A percentile compares a stretch with the other conserved stretches of the same genome.
Evolutionary conservation across 1,140 invertebrate species (phyloP).

Genomic region (Drosophila varians): DNA sequence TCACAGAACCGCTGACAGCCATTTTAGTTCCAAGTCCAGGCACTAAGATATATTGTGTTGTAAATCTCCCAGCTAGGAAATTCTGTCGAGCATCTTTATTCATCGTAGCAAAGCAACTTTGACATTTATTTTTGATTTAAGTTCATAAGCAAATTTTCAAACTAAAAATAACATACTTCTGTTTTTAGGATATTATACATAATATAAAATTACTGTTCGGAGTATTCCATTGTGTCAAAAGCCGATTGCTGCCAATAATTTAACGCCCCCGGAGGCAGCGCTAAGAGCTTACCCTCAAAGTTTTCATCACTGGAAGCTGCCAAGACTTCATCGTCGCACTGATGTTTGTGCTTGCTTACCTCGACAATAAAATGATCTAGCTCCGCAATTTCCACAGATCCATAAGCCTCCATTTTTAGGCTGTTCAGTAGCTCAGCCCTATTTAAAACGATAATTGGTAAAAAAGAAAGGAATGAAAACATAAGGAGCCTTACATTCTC

Average conservation of each 20-base stretch:
- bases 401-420: slow-evolving; percentile 2
- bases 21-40: background rate
- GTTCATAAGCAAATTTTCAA: too few relatives aligned
- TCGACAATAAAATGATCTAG: slow-evolving; percentile 42
- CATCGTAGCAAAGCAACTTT: slow-evolving; percentile 3
- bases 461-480: too few relatives aligned
- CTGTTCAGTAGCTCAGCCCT: slow-evolving; percentile 28
- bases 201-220: background rate
- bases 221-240: background rate
- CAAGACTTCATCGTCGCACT: slow-evolving; percentile 32
- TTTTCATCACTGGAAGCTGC: too few relatives aligned
- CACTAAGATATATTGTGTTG: background rate
- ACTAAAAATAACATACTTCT: background rate
- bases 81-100: background rate
- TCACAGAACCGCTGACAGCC: background rate
- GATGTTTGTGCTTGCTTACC: slow-evolving; percentile 42
- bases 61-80: slow-evolving; percentile 1
- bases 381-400: slow-evolving; percentile 12
- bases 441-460: too few relatives aligned
- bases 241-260: slow-evolving; percentile 35
- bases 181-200: background rate
- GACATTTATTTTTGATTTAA: background rate
- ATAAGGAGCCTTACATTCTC: too few relatives aligned
- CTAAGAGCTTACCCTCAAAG: background rate
- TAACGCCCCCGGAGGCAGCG: slow-evolving; percentile 38